Base-by-base conservation (phyloP, 2,888 invertebrate species). In the Chydorus sphaericus region DNA sequence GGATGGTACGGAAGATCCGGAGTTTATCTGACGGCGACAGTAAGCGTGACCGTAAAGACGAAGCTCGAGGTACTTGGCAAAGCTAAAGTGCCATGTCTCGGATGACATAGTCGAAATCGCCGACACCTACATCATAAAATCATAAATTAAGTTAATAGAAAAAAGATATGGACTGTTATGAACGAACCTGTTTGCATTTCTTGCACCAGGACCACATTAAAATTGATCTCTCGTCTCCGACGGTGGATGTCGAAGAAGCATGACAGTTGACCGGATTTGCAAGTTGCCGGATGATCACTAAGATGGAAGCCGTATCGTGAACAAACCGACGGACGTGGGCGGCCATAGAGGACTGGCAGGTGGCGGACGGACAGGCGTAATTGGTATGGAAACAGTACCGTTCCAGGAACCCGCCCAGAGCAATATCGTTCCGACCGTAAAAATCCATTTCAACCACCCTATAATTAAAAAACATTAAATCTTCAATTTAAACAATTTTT, bases 351-450 rank as follows among this genome's bases (percentile, higher is more conserved):
- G 85, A 77, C 58, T 81, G 82, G 68, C 93, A 94, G 10, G 77
- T 76, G 58, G 77, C 75, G 3, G 82, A 82, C 1, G 86, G 84
- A 65, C 96, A 97, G 59, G 80, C 79, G 69, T 90, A 91, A 2
- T 83, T 79, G 7, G 81, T 75, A 57, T 86, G 82, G 69, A 94
- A 88, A 69, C 94, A 96, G 68, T 93, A 94, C 57, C 85, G 79
- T 67, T 93, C 88, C 48, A 98, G 74, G 67, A 97, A 98, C 60
- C 85, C 85, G 33, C 96, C 97, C 48, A 98, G 72, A 1, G 94
- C 86, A 63, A 97, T 92, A 70, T 98, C 98, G 67, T 93, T 89
- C 23, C 82, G 78, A 0, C 92, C 92, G 70, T 98, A 98, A 73
- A 93, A 87, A 66, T 90, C 86, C 92, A 98, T 97, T 56, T 81